Base-by-base conservation (phyloP, 2,113 vertebrate species). In the Corydoras sp. region DNA sequence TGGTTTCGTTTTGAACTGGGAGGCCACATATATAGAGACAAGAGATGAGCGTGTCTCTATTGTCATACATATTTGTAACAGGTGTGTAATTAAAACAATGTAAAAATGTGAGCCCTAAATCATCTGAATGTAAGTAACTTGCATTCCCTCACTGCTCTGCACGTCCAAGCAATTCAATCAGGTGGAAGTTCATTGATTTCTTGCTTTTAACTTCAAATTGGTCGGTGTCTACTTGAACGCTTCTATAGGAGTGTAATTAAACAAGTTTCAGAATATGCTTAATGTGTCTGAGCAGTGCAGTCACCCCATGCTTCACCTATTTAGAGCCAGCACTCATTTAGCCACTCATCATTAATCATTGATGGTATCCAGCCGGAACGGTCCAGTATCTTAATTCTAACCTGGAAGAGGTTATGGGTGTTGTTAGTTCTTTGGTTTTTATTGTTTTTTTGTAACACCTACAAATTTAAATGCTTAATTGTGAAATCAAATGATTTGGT, bases 211-310 rank as follows among this genome's bases (percentile, higher is more conserved):
- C 65, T 71, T 68, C 63, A 29, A 10, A 13, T 10, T 53, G 51
- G 51, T 6, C 32, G 3, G 32, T 29, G 51, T 60, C 55, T 51
- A 53, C 32, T 15, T 59, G 18, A 73, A 68, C 62, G 54, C 75
- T 65, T 31, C 53, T 66, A 18, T 51, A 58, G 56, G 55, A 76
- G 53, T 53, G 61, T 72, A 79, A 81, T 77, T 77, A 74, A 73
- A 49, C 63, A 68, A 60, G 32, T 60, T 58, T 58, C 29, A 29
- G 58, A 49, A n/a, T 18, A 13, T 13, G 12, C 51, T 53, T 53
- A 68, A 65, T 50, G 51, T 68, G 63, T 32, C 43, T 24, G 75
- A 74, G 68, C 29, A 62, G 59, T 65, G 65, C 72, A 69, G 61
- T 75, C 58, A 59, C 62, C 73, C 10, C 43, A 3, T 51, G 59